Evolutionary conservation across 2,888 invertebrate genomes (phyloP).

Genomic region (Sisyra nigra): DNA sequence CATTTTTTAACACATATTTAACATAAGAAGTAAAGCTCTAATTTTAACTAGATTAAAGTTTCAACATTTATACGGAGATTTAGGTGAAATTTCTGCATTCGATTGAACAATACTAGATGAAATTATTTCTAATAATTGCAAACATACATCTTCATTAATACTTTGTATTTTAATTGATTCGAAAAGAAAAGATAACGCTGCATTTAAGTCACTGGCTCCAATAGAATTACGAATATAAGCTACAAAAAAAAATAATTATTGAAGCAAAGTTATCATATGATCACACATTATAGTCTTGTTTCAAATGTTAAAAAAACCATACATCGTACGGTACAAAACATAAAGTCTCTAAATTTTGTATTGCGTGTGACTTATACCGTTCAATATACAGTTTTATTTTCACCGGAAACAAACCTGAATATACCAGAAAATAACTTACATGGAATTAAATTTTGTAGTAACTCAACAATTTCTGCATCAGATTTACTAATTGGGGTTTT

Average conservation of each 20-base stretch:
- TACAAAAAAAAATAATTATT: slow-evolving; percentile 15
- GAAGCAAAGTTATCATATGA: slow-evolving; percentile 2
- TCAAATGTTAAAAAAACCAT: too few species aligned
- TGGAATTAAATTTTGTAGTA: slow-evolving; percentile 19
- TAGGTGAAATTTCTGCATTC: slow-evolving; percentile 5
- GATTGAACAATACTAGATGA: slow-evolving; percentile 19
- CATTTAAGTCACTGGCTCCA: slow-evolving; percentile 23
- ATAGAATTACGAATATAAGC: slow-evolving; percentile 22
- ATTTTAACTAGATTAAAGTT: background rate
- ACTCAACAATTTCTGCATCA: slow-evolving; percentile 18
- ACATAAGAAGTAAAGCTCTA: background rate
- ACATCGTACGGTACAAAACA: too few species aligned
- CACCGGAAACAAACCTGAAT: too few species aligned
- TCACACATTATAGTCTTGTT: background rate
- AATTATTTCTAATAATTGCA: slow-evolving; percentile 30
- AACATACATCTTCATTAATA: slow-evolving; percentile 30
- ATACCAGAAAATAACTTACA: too few species aligned
- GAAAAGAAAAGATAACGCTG: slow-evolving; percentile 25
- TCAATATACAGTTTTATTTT: too few species aligned
- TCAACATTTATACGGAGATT: background rate
- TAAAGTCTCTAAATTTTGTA: too few species aligned
- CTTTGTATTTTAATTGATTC: slow-evolving; percentile 27
- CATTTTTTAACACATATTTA: background rate
- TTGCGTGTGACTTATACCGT: too few species aligned
- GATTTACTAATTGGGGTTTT: background rate